Evolutionary conservation across 2,113 vertebrate genomes (phyloP).

Genomic region (Grus americana): DNA sequence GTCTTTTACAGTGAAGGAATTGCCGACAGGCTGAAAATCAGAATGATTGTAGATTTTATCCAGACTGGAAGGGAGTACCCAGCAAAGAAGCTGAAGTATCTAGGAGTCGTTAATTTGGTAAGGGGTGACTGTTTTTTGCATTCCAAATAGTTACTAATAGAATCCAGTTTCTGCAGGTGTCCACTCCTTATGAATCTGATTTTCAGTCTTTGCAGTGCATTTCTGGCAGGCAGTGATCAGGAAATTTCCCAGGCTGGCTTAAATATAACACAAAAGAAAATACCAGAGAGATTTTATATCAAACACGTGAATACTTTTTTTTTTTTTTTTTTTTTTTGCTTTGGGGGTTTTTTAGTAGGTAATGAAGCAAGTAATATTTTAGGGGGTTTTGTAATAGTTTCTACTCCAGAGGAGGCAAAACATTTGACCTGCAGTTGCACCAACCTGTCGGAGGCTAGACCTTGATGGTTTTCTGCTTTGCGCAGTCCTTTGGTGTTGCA

Average conservation of each 20-base stretch:
- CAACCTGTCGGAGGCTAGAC: background rate
- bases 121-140: background rate
- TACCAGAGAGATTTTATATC: background rate
- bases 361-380: background rate
- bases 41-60: background rate
- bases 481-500: background rate
- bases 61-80: background rate
- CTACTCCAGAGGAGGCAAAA: background rate
- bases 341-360: background rate
- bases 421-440: background rate
- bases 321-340: background rate
- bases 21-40: background rate
- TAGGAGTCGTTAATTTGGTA: background rate
- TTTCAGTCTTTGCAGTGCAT: background rate
- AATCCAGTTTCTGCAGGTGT: background rate
- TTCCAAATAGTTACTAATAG: background rate
- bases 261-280: background rate
- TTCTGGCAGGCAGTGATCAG: background rate
- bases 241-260: background rate
- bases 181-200: background rate
- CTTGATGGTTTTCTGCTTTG: background rate
- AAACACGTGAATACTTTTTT: background rate
- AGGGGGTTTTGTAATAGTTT: background rate
- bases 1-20: conserved; percentile 23
- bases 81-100: background rate